These are phyloP conservation scores for Lepidurus apus DNA, from an alignment of 1,140 invertebrate species.

Conservation along the genomic window DNA sequence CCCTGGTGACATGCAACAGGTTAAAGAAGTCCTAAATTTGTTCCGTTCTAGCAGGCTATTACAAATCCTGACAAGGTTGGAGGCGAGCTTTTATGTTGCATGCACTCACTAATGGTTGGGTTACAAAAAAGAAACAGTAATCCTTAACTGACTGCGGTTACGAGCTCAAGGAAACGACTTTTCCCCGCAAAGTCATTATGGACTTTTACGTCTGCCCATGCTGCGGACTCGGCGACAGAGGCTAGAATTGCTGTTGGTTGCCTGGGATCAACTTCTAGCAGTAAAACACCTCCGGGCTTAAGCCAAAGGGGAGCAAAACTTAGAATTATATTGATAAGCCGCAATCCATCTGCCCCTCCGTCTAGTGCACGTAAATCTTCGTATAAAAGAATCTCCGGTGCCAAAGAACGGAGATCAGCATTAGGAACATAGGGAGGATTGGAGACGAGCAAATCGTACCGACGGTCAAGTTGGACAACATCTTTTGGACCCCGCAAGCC, in stretches of 20 bases:
- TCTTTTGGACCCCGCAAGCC: constrained; percentile 41
- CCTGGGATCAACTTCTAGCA: constrained; percentile 54
- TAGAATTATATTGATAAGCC: constrained; percentile 53
- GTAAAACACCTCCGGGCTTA: constrained; percentile 49
- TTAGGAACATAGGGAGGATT: constrained; percentile 61
- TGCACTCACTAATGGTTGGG: neutral
- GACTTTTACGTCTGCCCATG: neutral
- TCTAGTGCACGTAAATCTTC: constrained; percentile 58
- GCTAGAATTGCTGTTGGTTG: constrained; percentile 46
- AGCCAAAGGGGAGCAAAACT: constrained; percentile 49
- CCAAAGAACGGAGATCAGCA: constrained; percentile 49
- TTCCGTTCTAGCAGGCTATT: neutral
- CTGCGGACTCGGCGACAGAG: neutral
- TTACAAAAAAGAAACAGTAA: neutral
- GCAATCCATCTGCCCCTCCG: constrained; percentile 56
- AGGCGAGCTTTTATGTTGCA: no score
- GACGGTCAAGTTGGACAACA: constrained; percentile 39
- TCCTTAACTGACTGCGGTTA: neutral
- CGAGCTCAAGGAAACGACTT: constrained; percentile 1
- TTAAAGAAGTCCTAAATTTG: constrained; percentile 1
- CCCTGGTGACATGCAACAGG: neutral
- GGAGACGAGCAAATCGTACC: constrained; percentile 57
- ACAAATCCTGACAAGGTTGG: neutral
- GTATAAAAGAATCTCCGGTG: constrained; percentile 56
- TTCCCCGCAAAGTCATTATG: neutral